Base-by-base conservation (phyloP, 2,888 invertebrate species). In the Ypsolopha sequella region DNA sequence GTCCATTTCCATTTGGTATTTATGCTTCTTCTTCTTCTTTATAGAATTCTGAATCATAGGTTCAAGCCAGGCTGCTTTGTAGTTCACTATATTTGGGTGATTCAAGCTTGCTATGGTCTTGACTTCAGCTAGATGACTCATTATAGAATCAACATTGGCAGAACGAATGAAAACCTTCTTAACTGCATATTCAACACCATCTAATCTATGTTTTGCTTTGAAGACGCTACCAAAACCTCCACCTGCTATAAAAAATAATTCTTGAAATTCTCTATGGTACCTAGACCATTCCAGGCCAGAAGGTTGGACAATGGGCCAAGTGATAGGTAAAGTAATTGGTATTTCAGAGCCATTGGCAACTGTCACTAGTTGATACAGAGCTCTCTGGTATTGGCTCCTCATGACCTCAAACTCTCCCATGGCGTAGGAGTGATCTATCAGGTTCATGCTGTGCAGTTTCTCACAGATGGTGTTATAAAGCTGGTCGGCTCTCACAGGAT, bases 1-100 rank as follows among this genome's bases (percentile, higher is more conserved):
- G 53, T 86, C 81, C 36, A 65, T 78, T 6, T 87, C 84, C 75
- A 77, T 77, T 50, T 72, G 66, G 11, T 66, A 68, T 56, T 60
- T 64, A 10, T 66, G 73, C 11, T 60, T 64, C 56, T 76, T 80
- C 63, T 79, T 80, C 51, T 78, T 80, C 24, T 51, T 54, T 1
- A 77, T 61, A 13, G 69, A 80, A 0, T 82, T 82, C 56, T 88
- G 87, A 55, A 90, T 81, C 74, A 88, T 80, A 0, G 90, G 88
- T 72, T 95, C 95, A 36, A 95, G 74, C 95, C 95, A 95, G 0
- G 95, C 94, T 0, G 92, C 92, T 80, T 95, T 94, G 64, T 95
- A 95, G 24, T 93, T 90, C 6, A 95, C 93, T 56, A 95, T 92
- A 68, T 95, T 94, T 0, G 90, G 88, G 77, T 95, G 95, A 65